A percentile compares a stretch with the other conserved stretches of the same genome.
These are phyloP conservation scores for Archivesica marissinica DNA, from an alignment of 1,140 invertebrate species.

Conservation along the genomic window DNA sequence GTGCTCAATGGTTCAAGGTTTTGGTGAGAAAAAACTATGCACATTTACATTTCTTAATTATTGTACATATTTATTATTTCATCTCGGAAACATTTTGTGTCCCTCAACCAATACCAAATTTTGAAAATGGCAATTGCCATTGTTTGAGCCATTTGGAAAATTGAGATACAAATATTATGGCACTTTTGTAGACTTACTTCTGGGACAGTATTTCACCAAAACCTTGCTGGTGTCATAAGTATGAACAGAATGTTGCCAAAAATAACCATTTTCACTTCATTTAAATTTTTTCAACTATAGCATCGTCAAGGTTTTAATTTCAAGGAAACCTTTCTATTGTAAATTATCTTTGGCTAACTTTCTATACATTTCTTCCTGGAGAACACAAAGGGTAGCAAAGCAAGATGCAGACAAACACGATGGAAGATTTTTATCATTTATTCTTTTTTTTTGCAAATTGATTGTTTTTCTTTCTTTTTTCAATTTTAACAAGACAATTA, in stretches of 20 bases:
- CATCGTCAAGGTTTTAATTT: neutral
- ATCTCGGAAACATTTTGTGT: neutral
- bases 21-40: constrained; percentile 45
- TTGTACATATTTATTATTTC: neutral
- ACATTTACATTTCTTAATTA: neutral
- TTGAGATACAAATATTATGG: constrained; percentile 61
- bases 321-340: neutral
- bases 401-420: constrained; percentile 37
- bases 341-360: neutral
- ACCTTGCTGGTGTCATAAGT: constrained; percentile 37
- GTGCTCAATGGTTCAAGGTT: constrained; percentile 50
- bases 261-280: no score
- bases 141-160: constrained; percentile 30
- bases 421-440: constrained; percentile 19
- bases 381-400: constrained; percentile 30
- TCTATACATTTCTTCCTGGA: neutral
- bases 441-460: constrained; percentile 23
- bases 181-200: neutral
- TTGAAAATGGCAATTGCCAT: neutral
- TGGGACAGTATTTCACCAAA: constrained; percentile 36
- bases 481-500: constrained; percentile 26
- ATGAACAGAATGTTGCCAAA: neutral
- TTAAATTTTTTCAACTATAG: no score
- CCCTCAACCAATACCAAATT: constrained; percentile 24
- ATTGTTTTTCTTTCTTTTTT: constrained; percentile 3